These are phyloP conservation scores for Ptychoptera contaminata DNA, from an alignment of 2,888 invertebrate genomes.

Conservation along the genomic window DNA sequence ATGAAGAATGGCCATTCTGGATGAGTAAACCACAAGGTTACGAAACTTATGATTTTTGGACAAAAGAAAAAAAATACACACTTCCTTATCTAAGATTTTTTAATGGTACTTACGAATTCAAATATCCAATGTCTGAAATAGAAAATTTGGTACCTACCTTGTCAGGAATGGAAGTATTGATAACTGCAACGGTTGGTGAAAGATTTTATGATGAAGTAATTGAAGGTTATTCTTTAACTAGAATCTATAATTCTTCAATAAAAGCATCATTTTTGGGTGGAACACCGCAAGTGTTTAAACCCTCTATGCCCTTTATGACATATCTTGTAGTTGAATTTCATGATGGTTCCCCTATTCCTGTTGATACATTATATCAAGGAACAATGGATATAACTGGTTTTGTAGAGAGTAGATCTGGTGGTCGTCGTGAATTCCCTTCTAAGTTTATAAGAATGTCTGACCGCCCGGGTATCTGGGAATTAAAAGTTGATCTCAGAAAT, in stretches of 20 bases:
- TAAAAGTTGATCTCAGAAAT: constrained; percentile 57
- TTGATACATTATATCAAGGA: constrained; percentile 44
- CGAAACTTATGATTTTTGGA: constrained; percentile 22
- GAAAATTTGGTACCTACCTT: constrained; percentile 46
- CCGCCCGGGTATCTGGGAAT: constrained; percentile 66
- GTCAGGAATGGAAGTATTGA: constrained; percentile 65
- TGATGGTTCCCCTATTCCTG: constrained; percentile 68
- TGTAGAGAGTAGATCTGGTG: constrained; percentile 44
- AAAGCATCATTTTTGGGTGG: constrained; percentile 75
- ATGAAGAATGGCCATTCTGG: constrained; percentile 73
- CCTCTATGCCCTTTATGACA: constrained; percentile 76
- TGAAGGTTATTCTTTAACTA: constrained; percentile 72
- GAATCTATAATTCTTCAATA: constrained; percentile 77
- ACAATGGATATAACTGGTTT: constrained; percentile 49
- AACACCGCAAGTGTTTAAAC: constrained; percentile 86
- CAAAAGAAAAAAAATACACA: constrained; percentile 33
- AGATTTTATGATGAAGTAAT: constrained; percentile 66
- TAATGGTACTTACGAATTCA: constrained; percentile 75
- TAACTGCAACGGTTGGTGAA: constrained; percentile 78
- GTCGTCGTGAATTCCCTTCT: constrained; percentile 45
- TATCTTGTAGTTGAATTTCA: constrained; percentile 83
- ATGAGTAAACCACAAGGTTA: constrained; percentile 45
- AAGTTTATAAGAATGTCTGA: constrained; percentile 45
- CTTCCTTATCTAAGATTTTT: constrained; percentile 65
- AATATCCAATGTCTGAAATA: constrained; percentile 70